Conservation (phyloP, 2,797 vertebrate genomes). For the Labroides dimidiatus region DNA sequence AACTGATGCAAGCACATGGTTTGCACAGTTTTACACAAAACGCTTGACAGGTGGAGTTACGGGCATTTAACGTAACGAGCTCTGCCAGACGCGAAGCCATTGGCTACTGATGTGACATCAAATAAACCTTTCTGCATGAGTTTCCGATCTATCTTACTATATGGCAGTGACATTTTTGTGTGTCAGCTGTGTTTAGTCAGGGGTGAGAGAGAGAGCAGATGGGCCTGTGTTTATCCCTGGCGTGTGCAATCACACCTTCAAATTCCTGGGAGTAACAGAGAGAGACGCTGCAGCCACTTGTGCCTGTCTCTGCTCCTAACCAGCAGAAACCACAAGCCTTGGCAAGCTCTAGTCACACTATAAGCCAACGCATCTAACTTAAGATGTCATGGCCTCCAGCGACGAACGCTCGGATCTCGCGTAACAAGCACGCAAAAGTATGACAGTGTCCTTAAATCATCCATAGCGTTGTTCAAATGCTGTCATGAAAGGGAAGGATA, state of each 20-base stretch:
- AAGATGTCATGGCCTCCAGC: conserved; percentile 65
- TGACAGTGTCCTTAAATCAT: conserved; percentile 21
- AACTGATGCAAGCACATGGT: background rate
- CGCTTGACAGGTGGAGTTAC: conserved; percentile 39
- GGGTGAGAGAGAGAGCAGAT: conserved; percentile 39
- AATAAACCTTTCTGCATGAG: conserved; percentile 30
- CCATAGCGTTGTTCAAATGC: conserved; percentile 21
- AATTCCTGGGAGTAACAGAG: conserved; percentile 46
- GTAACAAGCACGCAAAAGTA: conserved; percentile 25
- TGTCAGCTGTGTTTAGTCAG: conserved; percentile 35
- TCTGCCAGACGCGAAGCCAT: conserved; percentile 40
- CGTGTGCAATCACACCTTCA: conserved; percentile 63
- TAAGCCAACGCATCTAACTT: conserved; percentile 55
- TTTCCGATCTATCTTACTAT: conserved; percentile 18
- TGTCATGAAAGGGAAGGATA: conserved; percentile 12
- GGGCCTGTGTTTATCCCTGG: conserved; percentile 44
- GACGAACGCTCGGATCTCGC: conserved; percentile 24
- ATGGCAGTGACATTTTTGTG: conserved; percentile 9
- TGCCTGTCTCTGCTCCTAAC: conserved; percentile 56
- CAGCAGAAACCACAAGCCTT: conserved; percentile 62
- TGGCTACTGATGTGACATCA: conserved; percentile 32
- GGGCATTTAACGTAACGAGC: conserved; percentile 20
- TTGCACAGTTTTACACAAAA: conserved; percentile 14
- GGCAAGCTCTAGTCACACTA: conserved; percentile 57
- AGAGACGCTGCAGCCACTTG: conserved; percentile 55